Base-by-base conservation (phyloP, 1,140 invertebrate species). In the Sweltsa coloradensis region DNA sequence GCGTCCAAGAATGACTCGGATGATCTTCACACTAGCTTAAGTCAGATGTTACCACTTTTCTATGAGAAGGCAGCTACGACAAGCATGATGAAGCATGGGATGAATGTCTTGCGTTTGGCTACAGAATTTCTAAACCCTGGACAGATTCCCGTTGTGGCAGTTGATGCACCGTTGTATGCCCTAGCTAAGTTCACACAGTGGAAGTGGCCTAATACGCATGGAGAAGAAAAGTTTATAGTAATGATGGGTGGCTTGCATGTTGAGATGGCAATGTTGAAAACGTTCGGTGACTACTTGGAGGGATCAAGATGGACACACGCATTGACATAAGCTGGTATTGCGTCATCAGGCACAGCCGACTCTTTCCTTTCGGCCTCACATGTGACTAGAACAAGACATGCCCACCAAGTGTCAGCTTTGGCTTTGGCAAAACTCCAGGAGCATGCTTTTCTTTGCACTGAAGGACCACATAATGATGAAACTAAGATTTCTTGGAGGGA, bases 151-250 rank as follows among this genome's bases (percentile, higher is more conserved):
- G 44, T 55, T 13, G 36, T 54, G 25, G 47, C 36, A 40, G 41
- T 52, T 21, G 55, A 57, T 25, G 47, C 53, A 26, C 56, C 48
- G 40, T 11, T 60, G n/a, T 59, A 50, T 47, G 48, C 50, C 14
- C 11, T 58, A n/a, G 54, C 54, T 25, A 60, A 60, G 25, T 31
- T 50, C 18, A 53, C 54, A 18, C 53, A 58, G 42, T 60, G 58
- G 53, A 34, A 49, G 9, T 59, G 57, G 45, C 54, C 53, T 11
- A 16, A 54, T 18, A 16, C 6, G 18, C 52, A 54, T 51, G 56
- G 52, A 26, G 56, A 62, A 37, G 45, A 56, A 7, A 48, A 50
- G 34, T 55, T 52, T 48, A 24, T 59, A 5, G 47, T 57, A 18
- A 59, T 57, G 56, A 25, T 57, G 18, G 56, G 56, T 34, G 53